Percentiles rank a stretch among this genome's conserved stretches.
phyloP scores from a whole-genome alignment of 2,113 vertebrate genomes.

The Neotoma lepida region DNA sequence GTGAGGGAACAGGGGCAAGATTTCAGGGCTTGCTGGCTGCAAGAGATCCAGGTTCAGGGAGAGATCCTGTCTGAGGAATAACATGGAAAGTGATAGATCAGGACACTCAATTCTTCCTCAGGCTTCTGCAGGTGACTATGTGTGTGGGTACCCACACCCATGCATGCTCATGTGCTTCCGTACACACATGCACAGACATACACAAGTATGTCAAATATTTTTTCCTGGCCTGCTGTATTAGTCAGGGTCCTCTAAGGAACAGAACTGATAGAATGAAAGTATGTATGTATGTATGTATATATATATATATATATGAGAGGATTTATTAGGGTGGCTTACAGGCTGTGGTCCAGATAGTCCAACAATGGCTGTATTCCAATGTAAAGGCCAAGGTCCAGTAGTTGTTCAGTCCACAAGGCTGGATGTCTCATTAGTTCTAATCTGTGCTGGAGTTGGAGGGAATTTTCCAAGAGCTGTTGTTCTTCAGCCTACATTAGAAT shows the following conservation, averaged over 20 bases:
- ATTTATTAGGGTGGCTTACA: background rate
- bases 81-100: background rate
- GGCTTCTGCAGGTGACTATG: background rate
- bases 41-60: background rate
- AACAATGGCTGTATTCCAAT: background rate
- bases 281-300: no score
- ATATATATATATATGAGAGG: background rate
- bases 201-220: background rate
- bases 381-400: background rate
- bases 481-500: background rate
- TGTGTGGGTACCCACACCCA: background rate
- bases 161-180: background rate
- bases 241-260: background rate
- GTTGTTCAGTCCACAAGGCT: background rate
- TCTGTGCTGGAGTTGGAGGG: background rate
- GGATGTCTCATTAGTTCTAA: background rate
- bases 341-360: background rate
- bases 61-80: background rate
- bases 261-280: background rate
- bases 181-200: background rate
- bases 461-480: background rate
- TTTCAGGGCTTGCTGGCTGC: background rate
- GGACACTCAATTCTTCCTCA: background rate
- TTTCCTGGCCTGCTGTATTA: background rate
- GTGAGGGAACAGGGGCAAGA: background rate